Conservation (phyloP, 2,888 invertebrate species). For the Syrphus vitripennis region DNA sequence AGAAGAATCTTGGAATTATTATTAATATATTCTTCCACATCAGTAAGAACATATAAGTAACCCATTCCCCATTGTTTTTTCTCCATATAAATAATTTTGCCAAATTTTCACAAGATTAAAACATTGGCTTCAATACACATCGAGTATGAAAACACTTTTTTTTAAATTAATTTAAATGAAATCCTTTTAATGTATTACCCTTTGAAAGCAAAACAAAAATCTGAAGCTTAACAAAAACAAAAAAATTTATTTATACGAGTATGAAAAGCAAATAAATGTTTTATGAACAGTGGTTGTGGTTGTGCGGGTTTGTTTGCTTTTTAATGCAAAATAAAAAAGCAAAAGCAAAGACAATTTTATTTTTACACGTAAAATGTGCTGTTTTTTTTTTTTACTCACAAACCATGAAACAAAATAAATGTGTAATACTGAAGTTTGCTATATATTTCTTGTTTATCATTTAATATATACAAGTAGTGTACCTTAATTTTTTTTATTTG, state of each 20-base stretch:
- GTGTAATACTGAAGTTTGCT: conserved; percentile 64
- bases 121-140: too few relatives aligned
- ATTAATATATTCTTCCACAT: too few relatives aligned
- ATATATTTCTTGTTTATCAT: background rate
- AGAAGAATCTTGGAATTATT: too few relatives aligned
- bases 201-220: background rate
- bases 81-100: too few relatives aligned
- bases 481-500: conserved; percentile 42
- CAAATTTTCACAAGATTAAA: too few relatives aligned
- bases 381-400: conserved; percentile 4
- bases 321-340: background rate
- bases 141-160: too few relatives aligned
- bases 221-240: background rate
- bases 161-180: background rate
- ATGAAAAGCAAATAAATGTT: background rate
- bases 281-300: background rate
- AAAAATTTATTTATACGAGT: background rate
- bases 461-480: conserved; percentile 48
- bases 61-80: too few relatives aligned
- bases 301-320: background rate
- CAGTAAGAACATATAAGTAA: too few relatives aligned
- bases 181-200: background rate
- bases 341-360: conserved; percentile 7
- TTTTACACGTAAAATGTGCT: conserved; percentile 8
- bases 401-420: background rate